Evolutionary conservation across 2,113 vertebrate genomes (phyloP).

Genomic region (Larimichthys polyactis): DNA sequence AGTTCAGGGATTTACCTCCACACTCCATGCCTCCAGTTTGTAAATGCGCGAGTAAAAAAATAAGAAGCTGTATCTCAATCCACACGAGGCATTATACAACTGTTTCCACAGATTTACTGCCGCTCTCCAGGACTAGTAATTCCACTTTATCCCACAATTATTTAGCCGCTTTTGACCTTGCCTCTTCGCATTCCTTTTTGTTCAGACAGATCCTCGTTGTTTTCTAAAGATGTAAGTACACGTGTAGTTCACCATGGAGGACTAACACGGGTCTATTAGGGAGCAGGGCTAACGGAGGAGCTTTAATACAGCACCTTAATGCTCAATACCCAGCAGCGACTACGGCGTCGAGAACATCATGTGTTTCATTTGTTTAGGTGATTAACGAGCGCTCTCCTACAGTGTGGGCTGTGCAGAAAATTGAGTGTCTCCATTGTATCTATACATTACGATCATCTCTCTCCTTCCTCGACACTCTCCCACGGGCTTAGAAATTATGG

Average conservation of each 20-base stretch:
- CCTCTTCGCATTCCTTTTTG: not conserved
- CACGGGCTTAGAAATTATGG: slow-evolving; percentile 50
- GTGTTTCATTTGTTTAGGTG: slow-evolving; percentile 75
- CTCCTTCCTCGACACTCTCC: slow-evolving; percentile 21
- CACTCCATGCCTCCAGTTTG: too few species aligned
- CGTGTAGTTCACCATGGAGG: slow-evolving; percentile 1
- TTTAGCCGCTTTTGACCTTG: too few species aligned
- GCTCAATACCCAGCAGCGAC: slow-evolving; percentile 42
- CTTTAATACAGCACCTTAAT: slow-evolving; percentile 24
- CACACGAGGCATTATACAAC: too few species aligned
- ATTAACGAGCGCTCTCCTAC: slow-evolving; percentile 71
- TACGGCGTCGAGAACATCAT: slow-evolving; percentile 43
- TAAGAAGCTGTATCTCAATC: too few species aligned
- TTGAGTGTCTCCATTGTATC: slow-evolving; percentile 64
- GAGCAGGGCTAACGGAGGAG: slow-evolving; percentile 18
- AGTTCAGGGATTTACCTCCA: too few species aligned
- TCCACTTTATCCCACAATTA: too few species aligned
- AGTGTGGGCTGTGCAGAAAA: slow-evolving; percentile 62
- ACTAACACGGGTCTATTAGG: slow-evolving; percentile 38
- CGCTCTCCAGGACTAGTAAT: too few species aligned
- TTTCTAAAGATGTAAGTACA: not conserved
- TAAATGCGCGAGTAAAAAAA: too few species aligned
- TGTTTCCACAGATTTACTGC: too few species aligned
- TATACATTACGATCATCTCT: slow-evolving; percentile 65
- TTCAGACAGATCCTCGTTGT: not conserved